These are phyloP conservation scores for Xiphophorus birchmanni DNA, from an alignment of 2,797 vertebrate species.

Conservation along the genomic window DNA sequence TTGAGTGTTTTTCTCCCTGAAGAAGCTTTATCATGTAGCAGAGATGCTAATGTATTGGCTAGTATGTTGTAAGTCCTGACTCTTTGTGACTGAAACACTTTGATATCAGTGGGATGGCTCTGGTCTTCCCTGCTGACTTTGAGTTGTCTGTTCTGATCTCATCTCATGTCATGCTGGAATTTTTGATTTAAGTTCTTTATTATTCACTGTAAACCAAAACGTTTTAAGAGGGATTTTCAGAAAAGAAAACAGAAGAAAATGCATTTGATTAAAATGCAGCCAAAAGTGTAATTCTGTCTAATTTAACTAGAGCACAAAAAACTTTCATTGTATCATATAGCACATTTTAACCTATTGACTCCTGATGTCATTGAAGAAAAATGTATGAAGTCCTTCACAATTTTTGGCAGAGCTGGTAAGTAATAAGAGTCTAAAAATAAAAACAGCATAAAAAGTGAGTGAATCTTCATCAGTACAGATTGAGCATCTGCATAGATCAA, in stretches of 20 bases:
- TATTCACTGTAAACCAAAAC: neutral
- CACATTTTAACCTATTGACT: neutral
- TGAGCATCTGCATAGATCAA: too few species aligned
- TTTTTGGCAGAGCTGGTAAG: neutral
- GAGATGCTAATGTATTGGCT: neutral
- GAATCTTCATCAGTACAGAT: too few species aligned
- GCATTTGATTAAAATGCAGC: neutral
- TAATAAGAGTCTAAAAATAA: neutral
- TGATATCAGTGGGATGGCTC: neutral
- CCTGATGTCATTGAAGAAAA: neutral
- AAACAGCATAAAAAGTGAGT: too few species aligned
- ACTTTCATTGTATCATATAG: neutral
- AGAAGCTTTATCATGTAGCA: neutral
- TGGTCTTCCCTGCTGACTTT: constrained; percentile 10
- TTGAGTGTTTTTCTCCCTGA: neutral
- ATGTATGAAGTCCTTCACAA: neutral
- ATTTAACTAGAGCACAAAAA: neutral
- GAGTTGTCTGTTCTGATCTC: constrained; percentile 5
- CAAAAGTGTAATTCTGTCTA: neutral
- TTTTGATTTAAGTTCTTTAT: neutral
- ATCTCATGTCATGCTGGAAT: neutral
- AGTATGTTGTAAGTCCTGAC: constrained; percentile 3
- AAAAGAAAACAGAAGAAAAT: neutral
- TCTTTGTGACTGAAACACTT: constrained; percentile 22
- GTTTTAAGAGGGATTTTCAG: neutral